Evolutionary conservation across 2,113 vertebrate species (phyloP).

Genomic region (Gobio gobio): DNA sequence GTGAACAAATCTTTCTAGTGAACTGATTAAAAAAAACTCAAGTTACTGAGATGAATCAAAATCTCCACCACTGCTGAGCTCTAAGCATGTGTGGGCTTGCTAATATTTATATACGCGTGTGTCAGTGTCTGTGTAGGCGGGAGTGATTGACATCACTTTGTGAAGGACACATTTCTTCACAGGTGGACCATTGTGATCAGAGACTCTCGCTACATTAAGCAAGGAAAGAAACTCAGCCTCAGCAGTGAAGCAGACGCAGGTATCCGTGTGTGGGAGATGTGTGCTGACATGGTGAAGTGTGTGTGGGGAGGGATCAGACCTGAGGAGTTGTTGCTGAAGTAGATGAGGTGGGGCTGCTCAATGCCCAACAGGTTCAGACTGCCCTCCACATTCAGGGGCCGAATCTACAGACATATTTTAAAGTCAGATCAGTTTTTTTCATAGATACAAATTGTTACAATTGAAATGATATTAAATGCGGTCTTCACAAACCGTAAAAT

Average conservation of each 20-base stretch:
- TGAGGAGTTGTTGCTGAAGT: slow-evolving; percentile 87
- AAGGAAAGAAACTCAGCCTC: neutral
- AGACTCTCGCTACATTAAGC: neutral
- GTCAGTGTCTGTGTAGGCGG: neutral
- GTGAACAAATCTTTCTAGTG: neutral
- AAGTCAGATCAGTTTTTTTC: neutral
- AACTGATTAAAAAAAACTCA: neutral
- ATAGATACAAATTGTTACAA: neutral
- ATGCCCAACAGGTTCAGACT: slow-evolving; percentile 89
- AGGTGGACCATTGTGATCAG: neutral
- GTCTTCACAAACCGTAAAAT: neutral
- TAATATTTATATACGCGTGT: neutral
- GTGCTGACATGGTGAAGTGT: neutral
- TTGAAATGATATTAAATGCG: too few species aligned
- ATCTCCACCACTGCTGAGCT: neutral
- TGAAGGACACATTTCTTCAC: neutral
- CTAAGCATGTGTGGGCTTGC: slow-evolving; percentile 1
- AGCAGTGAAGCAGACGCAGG: neutral
- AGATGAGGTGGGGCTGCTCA: slow-evolving; percentile 89
- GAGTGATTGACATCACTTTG: neutral
- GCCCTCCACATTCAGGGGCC: slow-evolving; percentile 89
- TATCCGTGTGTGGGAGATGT: neutral
- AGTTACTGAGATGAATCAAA: neutral
- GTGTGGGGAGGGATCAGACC: slow-evolving; percentile 70
- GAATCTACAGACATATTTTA: slow-evolving; percentile 77